Base-by-base conservation (phyloP, 2,888 invertebrate species). In the Heliconius ismenius region DNA sequence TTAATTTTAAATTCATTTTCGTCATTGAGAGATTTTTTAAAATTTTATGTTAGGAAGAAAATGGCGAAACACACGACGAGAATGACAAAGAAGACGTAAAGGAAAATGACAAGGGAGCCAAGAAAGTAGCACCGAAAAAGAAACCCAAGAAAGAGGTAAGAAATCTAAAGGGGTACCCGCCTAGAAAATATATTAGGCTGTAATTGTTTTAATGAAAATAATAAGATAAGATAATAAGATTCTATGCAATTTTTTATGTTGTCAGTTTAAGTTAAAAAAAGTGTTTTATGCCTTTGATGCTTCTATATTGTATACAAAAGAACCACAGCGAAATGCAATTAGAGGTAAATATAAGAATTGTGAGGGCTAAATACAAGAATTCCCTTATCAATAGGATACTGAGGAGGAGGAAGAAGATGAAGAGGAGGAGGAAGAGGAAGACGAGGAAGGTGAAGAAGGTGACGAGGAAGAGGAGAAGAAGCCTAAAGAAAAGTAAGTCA, bases 101-200 rank as follows among this genome's bases (percentile, higher is more conserved):
- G 81, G 86, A 89, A 75, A 93, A 92, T 82, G 92, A 92, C 82
- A 94, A 94, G 83, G 87, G 85, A 21, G 83, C 89, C 11, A 94
- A 94, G 84, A 94, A 93, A 83, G 84, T 88, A 58, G 87, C 89
- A 21, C 88, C 89, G 75, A 93, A 92, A 87, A 94, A 93, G 85
- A 94, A 92, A 85, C 87, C 93, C 32, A 94, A 92, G 86, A 94
- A 92, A 90, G 95, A 91, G 94, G 95, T 91, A 91, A 78, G 49
- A 65, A 9, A 28, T 64, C 21, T 69, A n/a, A 13, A 13, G 24
- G 58, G 10, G 49, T 36, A 49, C 0, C 49, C 43, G 11, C 18
- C 7, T 49, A 49, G 21, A 49, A 21, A 49, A 49, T 21, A 49
- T 49, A 18, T 49, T 9, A 49, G 49, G 6, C 18, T 49, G 39